phyloP scores from a whole-genome alignment of 2,113 vertebrate species.

The Plestiodon gilberti region DNA sequence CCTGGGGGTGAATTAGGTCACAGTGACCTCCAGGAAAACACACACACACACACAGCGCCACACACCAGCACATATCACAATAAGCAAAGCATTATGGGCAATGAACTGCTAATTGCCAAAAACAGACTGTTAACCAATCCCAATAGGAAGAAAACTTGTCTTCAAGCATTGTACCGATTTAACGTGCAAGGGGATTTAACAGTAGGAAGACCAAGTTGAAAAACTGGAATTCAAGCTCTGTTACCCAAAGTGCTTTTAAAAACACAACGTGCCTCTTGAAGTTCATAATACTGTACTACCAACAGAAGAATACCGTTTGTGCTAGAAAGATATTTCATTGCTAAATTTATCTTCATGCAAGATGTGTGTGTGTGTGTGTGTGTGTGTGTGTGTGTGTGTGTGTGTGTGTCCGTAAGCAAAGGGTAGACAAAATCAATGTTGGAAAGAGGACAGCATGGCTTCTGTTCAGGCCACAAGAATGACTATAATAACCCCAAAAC shows the following conservation, averaged over 20 bases:
- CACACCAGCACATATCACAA: constrained; percentile 45
- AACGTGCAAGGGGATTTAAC: constrained; percentile 46
- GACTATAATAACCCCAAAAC: constrained; percentile 49
- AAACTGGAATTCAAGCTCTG: constrained; percentile 4
- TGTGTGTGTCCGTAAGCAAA: neutral
- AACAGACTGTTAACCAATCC: constrained; percentile 60
- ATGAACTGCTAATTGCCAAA: constrained; percentile 69
- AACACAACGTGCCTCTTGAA: constrained; percentile 47
- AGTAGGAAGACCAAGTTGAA: constrained; percentile 35
- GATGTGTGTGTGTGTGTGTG: neutral
- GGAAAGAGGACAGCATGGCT: constrained; percentile 16
- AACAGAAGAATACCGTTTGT: constrained; percentile 46
- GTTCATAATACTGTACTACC: neutral
- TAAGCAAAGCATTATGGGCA: constrained; percentile 60
- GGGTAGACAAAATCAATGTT: constrained; percentile 14
- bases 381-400: neutral
- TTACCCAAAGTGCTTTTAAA: constrained; percentile 2
- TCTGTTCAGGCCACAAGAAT: constrained; percentile 55
- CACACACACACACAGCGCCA: neutral
- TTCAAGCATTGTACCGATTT: constrained; percentile 51
- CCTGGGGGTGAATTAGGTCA: constrained; percentile 74
- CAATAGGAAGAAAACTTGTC: constrained; percentile 63
- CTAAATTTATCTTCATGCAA: accelerated
- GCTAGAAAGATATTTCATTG: neutral
- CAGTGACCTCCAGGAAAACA: constrained; percentile 62